These are phyloP conservation scores for Salmo trutta DNA, from an alignment of 2,797 vertebrate genomes.

Conservation along the genomic window DNA sequence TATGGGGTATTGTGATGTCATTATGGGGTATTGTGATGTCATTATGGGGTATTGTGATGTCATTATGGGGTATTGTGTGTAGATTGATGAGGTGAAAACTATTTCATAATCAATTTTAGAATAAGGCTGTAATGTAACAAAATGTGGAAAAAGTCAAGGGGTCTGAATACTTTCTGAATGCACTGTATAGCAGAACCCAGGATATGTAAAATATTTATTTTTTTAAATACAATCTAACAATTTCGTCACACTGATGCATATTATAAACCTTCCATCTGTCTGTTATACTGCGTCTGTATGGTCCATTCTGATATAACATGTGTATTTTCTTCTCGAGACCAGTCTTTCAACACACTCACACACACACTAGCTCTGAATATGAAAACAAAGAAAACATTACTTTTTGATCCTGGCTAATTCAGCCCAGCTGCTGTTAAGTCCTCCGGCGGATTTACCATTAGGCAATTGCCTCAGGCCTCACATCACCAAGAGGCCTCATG, in stretches of 20 bases:
- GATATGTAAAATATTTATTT: not conserved
- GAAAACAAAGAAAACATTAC: slow-evolving; percentile 21
- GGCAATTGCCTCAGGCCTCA: no score
- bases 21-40: no score
- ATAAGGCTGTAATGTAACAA: no score
- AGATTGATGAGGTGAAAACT: no score
- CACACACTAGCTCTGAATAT: not conserved
- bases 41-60: no score
- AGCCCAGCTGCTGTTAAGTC: slow-evolving; percentile 15
- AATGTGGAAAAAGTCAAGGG: no score
- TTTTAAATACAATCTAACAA: not conserved
- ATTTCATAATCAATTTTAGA: no score
- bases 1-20: no score
- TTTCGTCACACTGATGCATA: not conserved
- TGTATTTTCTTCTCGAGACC: not conserved
- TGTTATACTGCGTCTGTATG: slow-evolving; percentile 2
- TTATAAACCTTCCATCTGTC: not conserved
- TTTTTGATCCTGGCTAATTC: slow-evolving; percentile 8
- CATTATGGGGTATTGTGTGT: no score
- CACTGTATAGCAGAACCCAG: not conserved
- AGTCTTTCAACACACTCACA: not conserved
- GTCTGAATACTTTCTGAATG: not conserved
- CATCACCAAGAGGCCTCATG: no score
- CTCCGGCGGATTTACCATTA: no score
- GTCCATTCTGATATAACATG: slow-evolving; percentile 1